Evolutionary conservation across 2,113 vertebrate species (phyloP).

Genomic region (Ahaetulla prasina): DNA sequence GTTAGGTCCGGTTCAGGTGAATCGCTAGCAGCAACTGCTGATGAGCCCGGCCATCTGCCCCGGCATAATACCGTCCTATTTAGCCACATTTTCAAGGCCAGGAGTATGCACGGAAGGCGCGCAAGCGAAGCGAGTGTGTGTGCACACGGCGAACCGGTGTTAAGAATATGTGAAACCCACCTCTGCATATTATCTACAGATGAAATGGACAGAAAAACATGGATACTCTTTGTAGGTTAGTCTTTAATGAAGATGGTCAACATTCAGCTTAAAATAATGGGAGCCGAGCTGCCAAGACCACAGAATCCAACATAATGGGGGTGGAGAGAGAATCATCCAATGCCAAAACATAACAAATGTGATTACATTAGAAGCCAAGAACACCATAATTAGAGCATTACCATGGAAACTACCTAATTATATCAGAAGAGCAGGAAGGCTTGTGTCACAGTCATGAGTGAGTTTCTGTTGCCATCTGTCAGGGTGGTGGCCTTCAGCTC

Average conservation of each 20-base stretch:
- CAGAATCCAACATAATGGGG: constrained; percentile 72
- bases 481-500: constrained; percentile 14
- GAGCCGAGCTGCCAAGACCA: constrained; percentile 72
- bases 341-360: constrained; percentile 79
- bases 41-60: too few species aligned
- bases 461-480: constrained; percentile 70
- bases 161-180: too few species aligned
- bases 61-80: too few species aligned
- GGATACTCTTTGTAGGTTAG: not conserved
- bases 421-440: constrained; percentile 74
- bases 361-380: constrained; percentile 76
- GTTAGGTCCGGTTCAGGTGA: too few species aligned
- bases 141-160: too few species aligned
- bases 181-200: not conserved
- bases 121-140: too few species aligned
- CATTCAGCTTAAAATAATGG: constrained; percentile 65
- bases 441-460: constrained; percentile 66
- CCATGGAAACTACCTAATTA: constrained; percentile 85
- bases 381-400: constrained; percentile 82
- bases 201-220: not conserved
- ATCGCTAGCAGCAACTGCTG: too few species aligned
- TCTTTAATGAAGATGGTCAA: not conserved
- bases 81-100: too few species aligned
- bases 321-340: constrained; percentile 57
- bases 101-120: too few species aligned